Percentiles rank a stretch among this genome's conserved stretches.
Conservation (phyloP, 2,797 vertebrate genomes). For the Pempheris klunzingeri region DNA sequence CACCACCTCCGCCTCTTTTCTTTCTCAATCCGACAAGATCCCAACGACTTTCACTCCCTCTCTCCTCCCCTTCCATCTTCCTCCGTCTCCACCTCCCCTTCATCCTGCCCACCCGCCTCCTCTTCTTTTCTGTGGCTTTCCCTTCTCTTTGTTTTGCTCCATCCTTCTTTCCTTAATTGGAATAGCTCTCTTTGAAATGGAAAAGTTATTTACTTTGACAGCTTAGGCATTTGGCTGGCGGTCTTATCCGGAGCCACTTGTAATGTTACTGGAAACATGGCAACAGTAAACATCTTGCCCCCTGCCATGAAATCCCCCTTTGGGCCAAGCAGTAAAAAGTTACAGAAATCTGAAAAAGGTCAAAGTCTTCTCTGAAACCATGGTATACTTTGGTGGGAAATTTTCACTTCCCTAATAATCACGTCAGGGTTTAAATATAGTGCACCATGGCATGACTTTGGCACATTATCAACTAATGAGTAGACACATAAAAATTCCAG, state of each 20-base stretch:
- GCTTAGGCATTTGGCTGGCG: slow-evolving; percentile 72
- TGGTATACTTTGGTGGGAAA: slow-evolving; percentile 17
- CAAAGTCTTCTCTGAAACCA: slow-evolving; percentile 50
- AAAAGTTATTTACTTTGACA: slow-evolving; percentile 81
- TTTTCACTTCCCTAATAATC: slow-evolving; percentile 18
- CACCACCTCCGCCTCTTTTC: slow-evolving; percentile 59
- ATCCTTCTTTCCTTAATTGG: slow-evolving; percentile 72
- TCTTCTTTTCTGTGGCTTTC: slow-evolving; percentile 71
- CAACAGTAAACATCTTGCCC: slow-evolving; percentile 74
- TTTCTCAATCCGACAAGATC: slow-evolving; percentile 80
- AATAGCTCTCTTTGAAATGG: slow-evolving; percentile 79
- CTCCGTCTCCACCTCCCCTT: slow-evolving; percentile 54
- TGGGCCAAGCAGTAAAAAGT: slow-evolving; percentile 58
- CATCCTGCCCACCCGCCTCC: slow-evolving; percentile 55
- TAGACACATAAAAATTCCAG: background rate
- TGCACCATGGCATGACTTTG: background rate
- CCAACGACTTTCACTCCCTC: slow-evolving; percentile 76
- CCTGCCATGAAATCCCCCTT: slow-evolving; percentile 56
- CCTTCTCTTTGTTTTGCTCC: slow-evolving; percentile 60
- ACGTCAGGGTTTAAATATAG: slow-evolving; percentile 14
- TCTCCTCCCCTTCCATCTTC: slow-evolving; percentile 53
- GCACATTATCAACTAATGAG: slow-evolving; percentile 7
- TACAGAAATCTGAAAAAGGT: slow-evolving; percentile 62
- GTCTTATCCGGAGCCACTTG: slow-evolving; percentile 73
- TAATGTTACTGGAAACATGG: slow-evolving; percentile 75